Base-by-base conservation (phyloP, 2,113 vertebrate genomes). In the Dipodomys merriami region DNA sequence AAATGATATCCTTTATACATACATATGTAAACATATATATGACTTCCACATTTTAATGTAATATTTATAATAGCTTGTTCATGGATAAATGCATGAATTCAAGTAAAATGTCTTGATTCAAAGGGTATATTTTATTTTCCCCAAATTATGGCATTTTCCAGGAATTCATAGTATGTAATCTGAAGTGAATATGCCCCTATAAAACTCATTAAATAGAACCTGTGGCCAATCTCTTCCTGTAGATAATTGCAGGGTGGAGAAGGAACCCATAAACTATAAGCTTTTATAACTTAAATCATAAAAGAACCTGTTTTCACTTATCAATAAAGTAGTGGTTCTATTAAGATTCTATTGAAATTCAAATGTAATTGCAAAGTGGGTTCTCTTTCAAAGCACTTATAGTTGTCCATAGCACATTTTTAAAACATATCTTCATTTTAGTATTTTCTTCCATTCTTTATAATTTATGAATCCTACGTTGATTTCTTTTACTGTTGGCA, bases 221-320 rank as follows among this genome's bases (percentile, higher is more conserved):
- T 91, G 23, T 86, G 60, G 68, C 76, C 92, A 96, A 49, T 91
- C 68, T 95, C 93, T 95, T 95, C 93, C 91, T 96, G 91, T 69
- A 90, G 76, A 39, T 96, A 95, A 97, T 96, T 97, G 69, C 91
- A 92, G 96, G 96, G 97, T 97, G 96, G 96, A 93, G 96, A 95
- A 88, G 83, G 88, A 97, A 96, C 94, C 27, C 92, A 96, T 96
- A 95, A 97, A 94, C 90, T 95, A 57, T 80, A 93, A 95, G 94
- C 76, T 95, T 97, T 97, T 97, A 97, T 91, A 95, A 88, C 96
- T 95, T 86, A 89, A 86, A 90, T 88, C 94, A 91, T 97, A 97
- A 97, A 97, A 97, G 73, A 93, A 83, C 74, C 46, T 96, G 74
- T 95, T 96, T 96, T 93, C 68, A 94, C 92, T 94, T 95, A 94